Evolutionary conservation across 2,888 invertebrate species (phyloP).

Genomic region (Peribatodes rhomboidaria): DNA sequence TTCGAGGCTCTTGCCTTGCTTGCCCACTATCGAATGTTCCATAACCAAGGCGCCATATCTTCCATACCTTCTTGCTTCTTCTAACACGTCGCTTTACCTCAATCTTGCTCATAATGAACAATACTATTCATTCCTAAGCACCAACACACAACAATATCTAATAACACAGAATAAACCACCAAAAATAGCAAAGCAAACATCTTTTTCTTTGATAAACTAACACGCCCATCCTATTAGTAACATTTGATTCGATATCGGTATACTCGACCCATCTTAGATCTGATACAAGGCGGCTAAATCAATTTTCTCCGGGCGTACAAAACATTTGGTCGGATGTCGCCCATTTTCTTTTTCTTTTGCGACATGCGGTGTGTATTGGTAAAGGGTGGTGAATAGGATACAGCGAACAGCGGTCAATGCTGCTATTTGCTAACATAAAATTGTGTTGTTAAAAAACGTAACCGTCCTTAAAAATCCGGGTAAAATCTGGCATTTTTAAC

Average conservation of each 20-base stretch:
- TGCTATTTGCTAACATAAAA: too few species aligned
- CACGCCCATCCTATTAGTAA: conserved; percentile 36
- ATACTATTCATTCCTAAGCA: not conserved
- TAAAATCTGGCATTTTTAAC: too few species aligned
- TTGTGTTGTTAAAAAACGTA: too few species aligned
- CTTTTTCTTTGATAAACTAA: conserved; percentile 25
- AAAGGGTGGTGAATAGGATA: not conserved
- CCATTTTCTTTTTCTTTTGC: conserved; percentile 60
- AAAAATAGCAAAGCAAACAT: conserved; percentile 29
- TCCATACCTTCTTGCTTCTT: too few species aligned
- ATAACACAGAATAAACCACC: conserved; percentile 12
- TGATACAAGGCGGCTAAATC: conserved; percentile 44
- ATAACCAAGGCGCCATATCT: too few species aligned
- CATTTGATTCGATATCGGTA: conserved; percentile 42
- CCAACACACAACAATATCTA: not conserved
- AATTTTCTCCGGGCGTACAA: conserved; percentile 49
- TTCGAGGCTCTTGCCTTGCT: too few species aligned
- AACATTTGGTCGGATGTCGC: conserved; percentile 63
- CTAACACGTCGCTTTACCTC: too few species aligned
- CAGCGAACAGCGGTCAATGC: conserved; percentile 18
- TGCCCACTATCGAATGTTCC: too few species aligned
- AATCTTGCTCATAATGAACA: too few species aligned
- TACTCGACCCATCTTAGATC: conserved; percentile 39
- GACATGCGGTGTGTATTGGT: conserved; percentile 56
- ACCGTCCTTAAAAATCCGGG: too few species aligned